These are phyloP conservation scores for Drosophila ochracea DNA, from an alignment of 2,888 invertebrate genomes.

Conservation along the genomic window DNA sequence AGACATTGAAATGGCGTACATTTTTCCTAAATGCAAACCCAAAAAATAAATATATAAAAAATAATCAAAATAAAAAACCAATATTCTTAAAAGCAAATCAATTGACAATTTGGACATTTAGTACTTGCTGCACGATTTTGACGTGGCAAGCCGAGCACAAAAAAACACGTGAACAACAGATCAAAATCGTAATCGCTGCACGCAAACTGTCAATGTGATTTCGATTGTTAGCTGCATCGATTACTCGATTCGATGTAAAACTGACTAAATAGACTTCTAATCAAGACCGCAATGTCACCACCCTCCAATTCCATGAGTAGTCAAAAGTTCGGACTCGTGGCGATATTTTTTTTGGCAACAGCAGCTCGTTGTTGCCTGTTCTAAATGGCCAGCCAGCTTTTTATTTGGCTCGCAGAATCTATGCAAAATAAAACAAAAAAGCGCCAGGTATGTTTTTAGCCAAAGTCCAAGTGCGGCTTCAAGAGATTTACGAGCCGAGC, in stretches of 20 bases:
- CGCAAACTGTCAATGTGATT: slow-evolving; percentile 50
- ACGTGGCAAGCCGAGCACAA: slow-evolving; percentile 28
- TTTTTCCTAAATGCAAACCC: slow-evolving; percentile 36
- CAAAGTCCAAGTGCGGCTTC: slow-evolving; percentile 72
- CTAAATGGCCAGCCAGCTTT: slow-evolving; percentile 63
- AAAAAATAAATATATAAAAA: not conserved
- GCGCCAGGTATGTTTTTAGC: slow-evolving; percentile 65
- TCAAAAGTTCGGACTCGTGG: slow-evolving; percentile 9
- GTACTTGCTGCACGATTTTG: slow-evolving; percentile 69
- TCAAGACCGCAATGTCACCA: slow-evolving; percentile 31
- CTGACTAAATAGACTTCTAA: slow-evolving; percentile 34
- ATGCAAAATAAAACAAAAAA: slow-evolving; percentile 65
- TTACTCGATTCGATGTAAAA: slow-evolving; percentile 19
- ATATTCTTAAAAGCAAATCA: slow-evolving; percentile 53
- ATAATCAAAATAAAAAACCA: slow-evolving; percentile 19
- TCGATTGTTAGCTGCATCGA: slow-evolving; percentile 39
- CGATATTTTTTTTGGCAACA: slow-evolving; percentile 11
- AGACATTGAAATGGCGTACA: slow-evolving; percentile 37
- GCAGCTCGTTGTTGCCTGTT: slow-evolving; percentile 44
- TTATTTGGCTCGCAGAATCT: slow-evolving; percentile 54
- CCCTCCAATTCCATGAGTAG: slow-evolving; percentile 25
- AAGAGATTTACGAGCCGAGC: slow-evolving; percentile 79
- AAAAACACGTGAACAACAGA: slow-evolving; percentile 31
- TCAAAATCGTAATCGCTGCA: slow-evolving; percentile 33
- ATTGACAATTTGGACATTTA: slow-evolving; percentile 73